These are phyloP conservation scores for Ceratina japonica DNA, from an alignment of 1,140 invertebrate genomes.

Conservation along the genomic window DNA sequence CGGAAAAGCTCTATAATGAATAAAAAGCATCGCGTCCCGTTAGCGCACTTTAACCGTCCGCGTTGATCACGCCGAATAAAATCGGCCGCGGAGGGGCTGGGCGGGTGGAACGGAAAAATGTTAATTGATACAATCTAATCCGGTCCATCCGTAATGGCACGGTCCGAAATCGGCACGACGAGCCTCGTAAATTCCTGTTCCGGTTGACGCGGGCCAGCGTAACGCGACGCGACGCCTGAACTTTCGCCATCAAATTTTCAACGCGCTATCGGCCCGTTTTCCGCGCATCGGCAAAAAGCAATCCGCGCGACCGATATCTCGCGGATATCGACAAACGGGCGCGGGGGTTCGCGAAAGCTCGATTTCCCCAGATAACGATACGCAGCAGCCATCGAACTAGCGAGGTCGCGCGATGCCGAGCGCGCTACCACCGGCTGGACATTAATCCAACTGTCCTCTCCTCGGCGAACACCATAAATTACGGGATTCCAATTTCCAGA, in stretches of 20 bases:
- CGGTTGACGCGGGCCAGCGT: no score
- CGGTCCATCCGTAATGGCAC: background rate
- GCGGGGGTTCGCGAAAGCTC: conserved; percentile 17
- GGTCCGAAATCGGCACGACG: background rate
- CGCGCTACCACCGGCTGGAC: conserved; percentile 39
- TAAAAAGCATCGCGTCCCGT: no score
- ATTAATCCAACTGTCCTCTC: conserved; percentile 64
- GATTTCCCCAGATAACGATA: conserved; percentile 46
- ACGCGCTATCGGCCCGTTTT: background rate
- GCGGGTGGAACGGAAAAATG: no score
- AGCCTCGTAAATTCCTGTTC: conserved; percentile 9
- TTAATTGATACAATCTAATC: background rate
- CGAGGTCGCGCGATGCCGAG: conserved; percentile 8
- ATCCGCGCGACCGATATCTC: conserved; percentile 2
- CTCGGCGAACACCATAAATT: conserved; percentile 66
- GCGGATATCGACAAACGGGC: conserved; percentile 18
- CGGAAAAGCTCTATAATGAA: no score
- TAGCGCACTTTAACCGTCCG: no score
- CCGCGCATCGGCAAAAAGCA: background rate
- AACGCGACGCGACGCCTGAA: background rate
- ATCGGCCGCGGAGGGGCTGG: no score
- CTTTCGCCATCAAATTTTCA: background rate
- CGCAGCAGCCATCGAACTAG: conserved; percentile 6
- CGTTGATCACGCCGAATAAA: no score
- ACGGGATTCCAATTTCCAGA: conserved; percentile 71